Percentiles rank a stretch among this genome's conserved stretches.
Evolutionary conservation across 2,113 vertebrate species (phyloP).

Genomic region (Neoarius graeffei): DNA sequence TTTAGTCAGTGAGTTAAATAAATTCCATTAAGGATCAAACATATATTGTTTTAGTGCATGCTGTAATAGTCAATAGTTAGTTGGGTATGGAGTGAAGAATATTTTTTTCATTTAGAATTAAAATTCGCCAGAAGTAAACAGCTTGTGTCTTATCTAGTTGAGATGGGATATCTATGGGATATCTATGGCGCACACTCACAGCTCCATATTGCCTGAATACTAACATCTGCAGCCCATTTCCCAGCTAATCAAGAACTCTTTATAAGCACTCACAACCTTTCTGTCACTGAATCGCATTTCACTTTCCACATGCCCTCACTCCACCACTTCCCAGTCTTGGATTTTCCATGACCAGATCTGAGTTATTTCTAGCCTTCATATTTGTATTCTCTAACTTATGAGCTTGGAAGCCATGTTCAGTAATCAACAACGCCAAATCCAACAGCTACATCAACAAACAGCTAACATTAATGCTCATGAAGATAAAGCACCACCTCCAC

Average conservation of each 20-base stretch:
- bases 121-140: no score
- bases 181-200: not conserved
- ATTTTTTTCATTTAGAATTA: not conserved
- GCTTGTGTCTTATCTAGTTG: no score
- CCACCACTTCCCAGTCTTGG: not conserved
- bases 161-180: no score
- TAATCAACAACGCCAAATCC: no score
- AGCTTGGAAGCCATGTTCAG: no score
- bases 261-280: not conserved
- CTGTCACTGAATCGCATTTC: not conserved
- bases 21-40: not conserved
- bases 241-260: not conserved
- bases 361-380: no score
- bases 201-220: not conserved
- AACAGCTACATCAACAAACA: not conserved
- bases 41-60: not conserved
- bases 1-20: not conserved
- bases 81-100: not conserved
- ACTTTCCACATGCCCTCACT: not conserved
- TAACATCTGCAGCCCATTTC: not conserved
- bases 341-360: not conserved
- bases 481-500: not conserved
- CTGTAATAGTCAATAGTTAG: not conserved
- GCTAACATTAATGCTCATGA: not conserved
- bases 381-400: no score